Conservation (phyloP, 2,797 vertebrate genomes). For the Brachyrhaphis roseni region DNA sequence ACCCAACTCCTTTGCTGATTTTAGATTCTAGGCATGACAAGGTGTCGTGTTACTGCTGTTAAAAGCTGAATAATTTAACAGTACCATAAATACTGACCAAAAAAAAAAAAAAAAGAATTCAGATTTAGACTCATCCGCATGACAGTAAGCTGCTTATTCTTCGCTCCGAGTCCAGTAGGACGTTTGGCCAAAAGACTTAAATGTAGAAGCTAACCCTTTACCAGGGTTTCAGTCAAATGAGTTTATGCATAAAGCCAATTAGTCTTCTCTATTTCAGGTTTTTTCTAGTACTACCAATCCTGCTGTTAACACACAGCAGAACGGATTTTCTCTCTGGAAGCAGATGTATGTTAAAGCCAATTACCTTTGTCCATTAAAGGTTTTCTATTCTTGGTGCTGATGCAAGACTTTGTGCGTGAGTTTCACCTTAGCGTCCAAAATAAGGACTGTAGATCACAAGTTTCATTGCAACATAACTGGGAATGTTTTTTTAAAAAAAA, state of each 20-base stretch:
- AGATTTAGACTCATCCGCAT: conserved; percentile 21
- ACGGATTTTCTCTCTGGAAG: conserved; percentile 29
- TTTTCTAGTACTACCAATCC: conserved; percentile 51
- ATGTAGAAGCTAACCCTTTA: conserved; percentile 39
- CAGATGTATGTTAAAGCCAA: conserved; percentile 34
- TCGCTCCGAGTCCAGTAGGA: conserved; percentile 35
- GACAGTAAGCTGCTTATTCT: conserved; percentile 46
- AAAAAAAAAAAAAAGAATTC: conserved; percentile 12
- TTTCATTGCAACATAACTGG: not conserved
- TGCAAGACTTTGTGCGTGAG: not conserved
- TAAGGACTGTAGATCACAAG: not conserved
- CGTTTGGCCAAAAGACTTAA: conserved; percentile 40
- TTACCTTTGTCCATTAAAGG: conserved; percentile 33
- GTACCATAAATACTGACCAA: conserved; percentile 1
- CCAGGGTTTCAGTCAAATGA: conserved; percentile 52
- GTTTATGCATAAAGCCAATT: conserved; percentile 60
- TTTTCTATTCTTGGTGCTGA: conserved; percentile 3
- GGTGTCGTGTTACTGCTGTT: not conserved
- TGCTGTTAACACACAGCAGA: conserved; percentile 42
- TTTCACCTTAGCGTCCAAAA: not conserved
- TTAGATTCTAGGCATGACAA: not conserved
- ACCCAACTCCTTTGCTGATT: not conserved
- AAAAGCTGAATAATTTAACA: not conserved
- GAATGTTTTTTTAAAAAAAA: not conserved
- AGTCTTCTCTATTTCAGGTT: conserved; percentile 67